phyloP scores from a whole-genome alignment of 2,888 invertebrate species.

The Augiades crinisus region DNA sequence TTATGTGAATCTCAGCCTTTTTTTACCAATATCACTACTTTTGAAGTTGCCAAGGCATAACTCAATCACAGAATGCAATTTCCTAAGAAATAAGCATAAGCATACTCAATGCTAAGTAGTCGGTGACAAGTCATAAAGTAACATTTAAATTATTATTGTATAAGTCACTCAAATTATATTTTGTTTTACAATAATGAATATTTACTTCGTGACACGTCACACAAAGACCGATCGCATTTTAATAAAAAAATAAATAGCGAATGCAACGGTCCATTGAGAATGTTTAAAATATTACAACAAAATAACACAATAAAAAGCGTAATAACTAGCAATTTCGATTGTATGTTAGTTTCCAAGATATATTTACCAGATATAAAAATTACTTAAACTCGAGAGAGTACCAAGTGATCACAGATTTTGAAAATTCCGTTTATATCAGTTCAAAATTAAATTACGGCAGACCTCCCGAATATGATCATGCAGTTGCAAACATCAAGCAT shows the following conservation, averaged over 20 bases:
- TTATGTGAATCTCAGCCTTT: constrained; percentile 45
- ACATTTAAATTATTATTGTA: constrained; percentile 34
- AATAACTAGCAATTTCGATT: constrained; percentile 51
- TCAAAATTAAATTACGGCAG: constrained; percentile 52
- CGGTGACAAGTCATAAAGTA: constrained; percentile 39
- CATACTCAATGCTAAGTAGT: constrained; percentile 23
- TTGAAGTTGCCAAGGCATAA: constrained; percentile 63
- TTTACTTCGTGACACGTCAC: constrained; percentile 27
- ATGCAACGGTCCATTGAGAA: constrained; percentile 11
- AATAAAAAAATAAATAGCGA: constrained; percentile 15
- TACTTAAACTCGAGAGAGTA: constrained; percentile 78
- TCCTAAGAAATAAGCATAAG: constrained; percentile 42
- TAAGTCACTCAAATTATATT: constrained; percentile 29
- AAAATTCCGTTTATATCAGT: constrained; percentile 69
- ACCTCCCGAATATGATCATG: constrained; percentile 93
- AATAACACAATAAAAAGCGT: constrained; percentile 45
- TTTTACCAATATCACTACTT: constrained; percentile 51
- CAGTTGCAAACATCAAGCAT: constrained; percentile 93
- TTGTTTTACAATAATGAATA: constrained; percentile 1
- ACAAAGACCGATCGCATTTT: constrained; percentile 27
- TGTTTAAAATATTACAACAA: constrained; percentile 39
- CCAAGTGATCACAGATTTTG: constrained; percentile 80
- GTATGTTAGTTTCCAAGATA: constrained; percentile 45
- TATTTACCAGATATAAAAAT: constrained; percentile 65
- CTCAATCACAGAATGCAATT: constrained; percentile 67